Evolutionary conservation across 2,888 invertebrate species (phyloP).

Genomic region (Melikaiella ostensackeni): DNA sequence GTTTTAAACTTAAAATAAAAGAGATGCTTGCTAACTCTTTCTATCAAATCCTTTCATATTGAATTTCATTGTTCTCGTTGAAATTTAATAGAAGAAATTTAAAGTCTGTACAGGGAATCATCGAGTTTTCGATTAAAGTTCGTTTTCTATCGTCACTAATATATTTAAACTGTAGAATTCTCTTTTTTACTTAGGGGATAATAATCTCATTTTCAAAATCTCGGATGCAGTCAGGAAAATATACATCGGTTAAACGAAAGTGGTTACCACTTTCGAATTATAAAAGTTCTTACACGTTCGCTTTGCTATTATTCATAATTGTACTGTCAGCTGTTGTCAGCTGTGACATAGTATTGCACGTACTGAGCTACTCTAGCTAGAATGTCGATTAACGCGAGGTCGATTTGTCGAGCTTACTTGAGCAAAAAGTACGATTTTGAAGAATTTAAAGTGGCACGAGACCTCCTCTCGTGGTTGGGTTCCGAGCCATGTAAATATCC

Average conservation of each 20-base stretch:
- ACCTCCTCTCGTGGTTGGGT: slow-evolving; percentile 91
- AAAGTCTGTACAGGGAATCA: slow-evolving; percentile 19
- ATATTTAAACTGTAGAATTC: slow-evolving; percentile 4
- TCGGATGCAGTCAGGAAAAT: slow-evolving; percentile 10
- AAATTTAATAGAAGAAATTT: slow-evolving; percentile 14
- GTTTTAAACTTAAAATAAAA: not conserved
- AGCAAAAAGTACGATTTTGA: slow-evolving; percentile 46
- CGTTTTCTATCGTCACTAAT: slow-evolving; percentile 6
- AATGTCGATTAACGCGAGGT: not conserved
- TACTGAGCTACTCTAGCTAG: not conserved
- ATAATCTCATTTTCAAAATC: slow-evolving; percentile 21
- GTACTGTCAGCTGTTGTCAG: not conserved
- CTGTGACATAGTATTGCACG: slow-evolving; percentile 5
- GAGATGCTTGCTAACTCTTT: not conserved
- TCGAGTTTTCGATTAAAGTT: not conserved
- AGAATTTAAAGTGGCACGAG: slow-evolving; percentile 85
- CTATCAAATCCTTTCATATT: slow-evolving; percentile 4
- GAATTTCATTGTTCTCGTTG: slow-evolving; percentile 1
- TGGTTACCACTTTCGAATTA: not conserved
- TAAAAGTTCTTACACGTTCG: slow-evolving; percentile 2
- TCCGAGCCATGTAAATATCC: slow-evolving; percentile 96
- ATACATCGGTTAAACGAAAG: not conserved
- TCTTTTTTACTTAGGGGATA: slow-evolving; percentile 15
- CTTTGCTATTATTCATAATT: not conserved
- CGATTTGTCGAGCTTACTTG: slow-evolving; percentile 41